Evolutionary conservation across 2,113 vertebrate species (phyloP).

Genomic region (Piprites chloris): DNA sequence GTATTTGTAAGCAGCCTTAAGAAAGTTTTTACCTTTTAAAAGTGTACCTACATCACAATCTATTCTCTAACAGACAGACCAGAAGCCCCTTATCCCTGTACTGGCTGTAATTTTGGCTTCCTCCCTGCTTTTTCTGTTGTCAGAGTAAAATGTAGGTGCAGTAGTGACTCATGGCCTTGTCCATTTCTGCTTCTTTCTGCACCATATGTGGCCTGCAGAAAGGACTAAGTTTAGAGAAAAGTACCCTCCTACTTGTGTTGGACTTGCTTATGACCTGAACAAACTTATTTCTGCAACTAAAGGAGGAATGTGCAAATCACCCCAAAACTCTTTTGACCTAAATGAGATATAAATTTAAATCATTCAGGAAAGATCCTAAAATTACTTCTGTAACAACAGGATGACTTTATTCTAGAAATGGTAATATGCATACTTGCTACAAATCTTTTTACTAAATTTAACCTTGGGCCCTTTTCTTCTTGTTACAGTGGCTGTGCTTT

Average conservation of each 20-base stretch:
- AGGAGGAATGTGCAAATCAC: not conserved
- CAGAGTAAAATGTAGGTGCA: not conserved
- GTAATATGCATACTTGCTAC: not conserved
- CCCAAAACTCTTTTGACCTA: not conserved
- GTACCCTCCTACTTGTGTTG: rapidly evolving
- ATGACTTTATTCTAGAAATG: not conserved
- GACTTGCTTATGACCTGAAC: not conserved
- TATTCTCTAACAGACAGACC: not conserved
- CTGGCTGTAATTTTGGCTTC: not conserved
- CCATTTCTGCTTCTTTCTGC: not conserved
- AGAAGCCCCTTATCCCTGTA: not conserved
- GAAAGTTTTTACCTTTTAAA: not conserved
- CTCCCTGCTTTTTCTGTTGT: not conserved
- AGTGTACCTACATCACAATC: not conserved
- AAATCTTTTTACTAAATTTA: not conserved
- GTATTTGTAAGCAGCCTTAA: not conserved
- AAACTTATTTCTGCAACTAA: not conserved
- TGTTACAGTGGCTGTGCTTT: conserved; percentile 73
- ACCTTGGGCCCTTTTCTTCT: not conserved
- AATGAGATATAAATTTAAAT: not conserved
- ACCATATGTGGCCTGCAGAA: not conserved
- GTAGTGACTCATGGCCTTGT: not conserved
- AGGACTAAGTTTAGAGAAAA: not conserved
- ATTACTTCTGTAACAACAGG: not conserved
- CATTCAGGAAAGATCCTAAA: not conserved